Evolutionary conservation across 2,888 invertebrate genomes (phyloP), one percentile per base, ranked within the genome.

Genomic region (Coremacera marginata): DNA sequence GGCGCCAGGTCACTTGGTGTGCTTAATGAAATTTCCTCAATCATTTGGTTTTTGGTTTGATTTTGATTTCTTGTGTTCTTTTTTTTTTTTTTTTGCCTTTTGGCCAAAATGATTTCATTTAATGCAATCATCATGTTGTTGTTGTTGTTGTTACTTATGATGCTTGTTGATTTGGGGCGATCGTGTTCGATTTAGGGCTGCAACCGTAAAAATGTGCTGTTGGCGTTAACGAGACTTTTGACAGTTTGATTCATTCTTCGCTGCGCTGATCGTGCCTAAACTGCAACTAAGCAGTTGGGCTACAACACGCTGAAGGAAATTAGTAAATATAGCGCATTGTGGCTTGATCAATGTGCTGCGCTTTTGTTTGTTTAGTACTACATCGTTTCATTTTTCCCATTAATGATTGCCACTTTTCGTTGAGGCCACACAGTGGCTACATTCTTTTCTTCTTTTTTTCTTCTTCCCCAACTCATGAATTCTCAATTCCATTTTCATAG

Each of bases 191-290:
- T 82, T 82, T 82, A 77, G 80, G 82, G 87, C 83, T 85, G 82
- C 84, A 83, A 84, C 84, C 85, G 83, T 81, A 84, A 82, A 85
- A 84, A 86, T 25, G 22, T 84, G 87, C 87, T 87, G 87, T 87
- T 86, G 87, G 86, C 87, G 86, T 85, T 87, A 87, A 87, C 87
- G 87, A 87, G 87, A 83, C 87, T 87, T 87, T 87, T 87, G 88
- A 87, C 87, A 87, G 87, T 85, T 87, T 87, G 87, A 87, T 87
- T 87, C 88, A 87, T 87, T 86, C 86, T 83, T 84, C 84, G n/a
- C n/a, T 52, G 14, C 16, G 16, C 16, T 51, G 9, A 22, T 14
- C 60, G 60, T 8, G 27, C 16, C 22, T 31, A 34, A 63, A 31
- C 27, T 31, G 34, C 34, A 9, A 34, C 14, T 16, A 9, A 34